Evolutionary conservation across 2,797 vertebrate species (phyloP).

Genomic region (Danio tinwini): DNA sequence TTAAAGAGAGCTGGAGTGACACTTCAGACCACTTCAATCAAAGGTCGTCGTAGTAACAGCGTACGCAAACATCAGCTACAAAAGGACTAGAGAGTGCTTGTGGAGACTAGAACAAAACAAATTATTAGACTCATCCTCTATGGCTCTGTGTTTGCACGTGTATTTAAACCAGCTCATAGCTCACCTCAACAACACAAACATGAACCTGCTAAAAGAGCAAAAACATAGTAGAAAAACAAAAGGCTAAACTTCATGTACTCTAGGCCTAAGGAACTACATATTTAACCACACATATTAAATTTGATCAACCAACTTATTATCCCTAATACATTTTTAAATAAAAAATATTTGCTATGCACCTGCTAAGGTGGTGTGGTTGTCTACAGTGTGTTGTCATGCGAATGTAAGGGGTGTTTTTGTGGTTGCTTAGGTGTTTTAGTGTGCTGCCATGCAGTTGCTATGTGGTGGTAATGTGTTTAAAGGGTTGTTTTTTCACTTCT

Average conservation of each 20-base stretch:
- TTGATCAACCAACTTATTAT: too few relatives aligned
- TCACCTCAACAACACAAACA: not conserved
- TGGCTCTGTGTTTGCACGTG: not conserved
- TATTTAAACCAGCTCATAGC: not conserved
- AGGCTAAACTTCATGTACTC: not conserved
- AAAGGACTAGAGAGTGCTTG: conserved; percentile 6
- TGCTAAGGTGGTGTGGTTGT: not conserved
- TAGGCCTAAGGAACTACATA: not conserved
- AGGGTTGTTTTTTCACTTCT: too few relatives aligned
- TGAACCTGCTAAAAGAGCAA: not conserved
- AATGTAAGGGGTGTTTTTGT: not conserved
- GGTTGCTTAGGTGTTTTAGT: not conserved
- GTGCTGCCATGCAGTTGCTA: not conserved
- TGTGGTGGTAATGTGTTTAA: too few relatives aligned
- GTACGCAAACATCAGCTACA: conserved; percentile 21
- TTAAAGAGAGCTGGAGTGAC: not conserved
- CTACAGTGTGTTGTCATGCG: not conserved
- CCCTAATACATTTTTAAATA: not conserved
- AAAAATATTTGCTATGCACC: not conserved
- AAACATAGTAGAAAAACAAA: not conserved
- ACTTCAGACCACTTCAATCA: conserved; percentile 17
- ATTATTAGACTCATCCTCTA: not conserved
- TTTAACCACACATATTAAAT: not conserved
- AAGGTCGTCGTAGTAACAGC: conserved; percentile 22
- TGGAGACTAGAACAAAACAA: not conserved